Percentiles rank a stretch among this genome's conserved stretches.
Conservation (phyloP, 2,888 invertebrate genomes). For the Epistrophella euchroma region DNA sequence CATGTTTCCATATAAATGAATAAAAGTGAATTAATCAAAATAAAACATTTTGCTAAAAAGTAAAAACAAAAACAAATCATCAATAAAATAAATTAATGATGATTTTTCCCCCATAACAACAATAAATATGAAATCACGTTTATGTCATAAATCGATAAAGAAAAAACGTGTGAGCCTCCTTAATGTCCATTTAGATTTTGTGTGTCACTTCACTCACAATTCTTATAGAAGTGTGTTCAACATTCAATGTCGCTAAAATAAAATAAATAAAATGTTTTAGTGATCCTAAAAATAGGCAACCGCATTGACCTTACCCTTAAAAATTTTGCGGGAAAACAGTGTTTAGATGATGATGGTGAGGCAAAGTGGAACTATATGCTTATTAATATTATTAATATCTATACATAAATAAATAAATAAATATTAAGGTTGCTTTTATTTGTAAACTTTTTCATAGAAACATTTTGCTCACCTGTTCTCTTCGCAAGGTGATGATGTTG, state of each 20-base stretch:
- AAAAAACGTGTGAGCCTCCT: constrained; percentile 49
- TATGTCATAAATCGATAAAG: constrained; percentile 55
- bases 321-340: not conserved
- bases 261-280: constrained; percentile 18
- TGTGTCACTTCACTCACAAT: constrained; percentile 12
- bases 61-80: not conserved
- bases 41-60: not conserved
- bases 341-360: no score
- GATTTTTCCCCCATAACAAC: not conserved
- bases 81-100: not conserved
- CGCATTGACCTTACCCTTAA: constrained; percentile 37
- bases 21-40: not conserved
- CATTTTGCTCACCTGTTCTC: constrained; percentile 66
- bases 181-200: constrained; percentile 30
- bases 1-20: constrained; percentile 1
- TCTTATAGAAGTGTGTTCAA: constrained; percentile 21
- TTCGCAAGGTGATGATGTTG: constrained; percentile 10
- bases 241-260: constrained; percentile 32
- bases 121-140: constrained; percentile 55
- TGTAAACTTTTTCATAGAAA: constrained; percentile 9
- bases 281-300: constrained; percentile 47
- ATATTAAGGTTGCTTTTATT: not conserved
- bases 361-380: not conserved
- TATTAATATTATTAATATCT: not conserved
- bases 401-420: not conserved